These are phyloP conservation scores for Thymallus thymallus DNA, from an alignment of 2,113 vertebrate species.

Conservation along the genomic window DNA sequence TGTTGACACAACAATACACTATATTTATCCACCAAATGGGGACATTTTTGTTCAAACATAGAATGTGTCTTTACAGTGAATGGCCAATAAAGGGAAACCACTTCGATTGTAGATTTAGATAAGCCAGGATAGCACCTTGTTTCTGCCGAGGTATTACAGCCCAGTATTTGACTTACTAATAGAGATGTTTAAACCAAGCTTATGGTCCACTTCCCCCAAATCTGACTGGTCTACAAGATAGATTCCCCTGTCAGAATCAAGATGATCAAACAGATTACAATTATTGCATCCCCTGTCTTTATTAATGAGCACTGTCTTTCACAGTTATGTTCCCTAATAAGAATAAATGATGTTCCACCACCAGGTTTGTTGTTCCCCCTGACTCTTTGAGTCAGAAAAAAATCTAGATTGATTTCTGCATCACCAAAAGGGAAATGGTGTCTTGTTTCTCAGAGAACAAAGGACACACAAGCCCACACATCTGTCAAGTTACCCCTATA, in stretches of 20 bases:
- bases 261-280: conserved; percentile 84
- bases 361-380: conserved; percentile 71
- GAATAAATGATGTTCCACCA: conserved; percentile 78
- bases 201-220: conserved; percentile 79
- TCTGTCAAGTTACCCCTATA: conserved; percentile 38
- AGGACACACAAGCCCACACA: conserved; percentile 17
- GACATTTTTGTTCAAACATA: too few relatives aligned
- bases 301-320: conserved; percentile 83
- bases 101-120: background rate
- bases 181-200: conserved; percentile 77
- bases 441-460: conserved; percentile 55
- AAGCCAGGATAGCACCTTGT: too few relatives aligned
- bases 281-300: conserved; percentile 80
- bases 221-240: conserved; percentile 77
- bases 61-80: too few relatives aligned
- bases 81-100: too few relatives aligned
- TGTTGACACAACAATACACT: conserved; percentile 19
- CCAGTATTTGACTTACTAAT: conserved; percentile 71
- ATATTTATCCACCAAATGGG: background rate
- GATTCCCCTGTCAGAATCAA: conserved; percentile 80
- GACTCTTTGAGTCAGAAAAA: conserved; percentile 58
- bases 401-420: conserved; percentile 60
- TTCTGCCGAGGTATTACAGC: conserved; percentile 21
- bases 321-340: conserved; percentile 79
- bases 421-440: conserved; percentile 42